phyloP scores from a whole-genome alignment of 2,797 vertebrate genomes.

The Enteromius trimaculatus region DNA sequence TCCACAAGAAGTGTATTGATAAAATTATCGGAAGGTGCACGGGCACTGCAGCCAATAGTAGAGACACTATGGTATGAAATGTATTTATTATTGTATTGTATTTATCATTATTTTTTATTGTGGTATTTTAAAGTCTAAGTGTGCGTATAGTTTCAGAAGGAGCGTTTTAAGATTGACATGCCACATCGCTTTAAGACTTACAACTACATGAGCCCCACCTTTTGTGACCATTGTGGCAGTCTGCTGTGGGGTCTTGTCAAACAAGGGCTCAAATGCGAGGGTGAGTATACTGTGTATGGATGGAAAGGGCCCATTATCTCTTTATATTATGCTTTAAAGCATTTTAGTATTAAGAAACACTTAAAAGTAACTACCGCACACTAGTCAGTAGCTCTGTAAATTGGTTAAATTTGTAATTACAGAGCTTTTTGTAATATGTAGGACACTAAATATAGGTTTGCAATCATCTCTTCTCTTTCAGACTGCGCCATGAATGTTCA shows the following conservation, averaged over 20 bases:
- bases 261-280: slow-evolving; percentile 97
- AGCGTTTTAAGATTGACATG: slow-evolving; percentile 98
- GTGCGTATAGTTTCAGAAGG: slow-evolving; percentile 92
- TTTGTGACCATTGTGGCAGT: slow-evolving; percentile 99
- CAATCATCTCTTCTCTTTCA: slow-evolving; percentile 59
- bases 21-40: slow-evolving; percentile 99
- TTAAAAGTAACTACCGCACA: not conserved
- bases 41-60: slow-evolving; percentile 95
- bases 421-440: not conserved
- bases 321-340: not conserved
- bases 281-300: slow-evolving; percentile 68
- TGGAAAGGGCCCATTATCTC: not conserved
- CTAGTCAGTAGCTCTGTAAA: not conserved
- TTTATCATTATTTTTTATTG: not conserved
- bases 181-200: slow-evolving; percentile 94
- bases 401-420: not conserved
- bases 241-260: slow-evolving; percentile 97
- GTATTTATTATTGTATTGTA: not conserved
- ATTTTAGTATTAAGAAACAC: not conserved
- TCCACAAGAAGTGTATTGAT: slow-evolving; percentile 99
- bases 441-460: not conserved
- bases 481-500: slow-evolving; percentile 98
- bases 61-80: slow-evolving; percentile 85
- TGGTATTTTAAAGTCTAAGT: slow-evolving; percentile 32
- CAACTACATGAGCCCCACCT: slow-evolving; percentile 99